phyloP scores from a whole-genome alignment of 2,888 invertebrate genomes.

The Drosophila prolongata region DNA sequence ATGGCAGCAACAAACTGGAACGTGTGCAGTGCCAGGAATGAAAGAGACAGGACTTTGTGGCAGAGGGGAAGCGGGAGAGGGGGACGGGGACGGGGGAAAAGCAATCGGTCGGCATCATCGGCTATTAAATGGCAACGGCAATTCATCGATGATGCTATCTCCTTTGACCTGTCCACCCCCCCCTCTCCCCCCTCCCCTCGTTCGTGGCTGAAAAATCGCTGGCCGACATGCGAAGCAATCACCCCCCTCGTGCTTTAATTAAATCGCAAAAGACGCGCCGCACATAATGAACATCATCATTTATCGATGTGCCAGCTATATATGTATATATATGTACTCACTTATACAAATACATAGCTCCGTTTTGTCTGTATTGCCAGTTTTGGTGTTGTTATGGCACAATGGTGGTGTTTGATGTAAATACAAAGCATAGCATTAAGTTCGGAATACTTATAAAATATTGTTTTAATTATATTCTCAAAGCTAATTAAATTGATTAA shows the following conservation, averaged over 20 bases:
- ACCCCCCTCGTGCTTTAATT: constrained; percentile 62
- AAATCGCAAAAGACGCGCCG: constrained; percentile 71
- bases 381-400: background rate
- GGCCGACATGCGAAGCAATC: constrained; percentile 47
- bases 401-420: constrained; percentile 5
- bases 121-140: constrained; percentile 57
- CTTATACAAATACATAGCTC: background rate
- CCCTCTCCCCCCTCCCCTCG: background rate
- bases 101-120: constrained; percentile 48
- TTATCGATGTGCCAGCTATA: constrained; percentile 45
- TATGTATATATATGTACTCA: constrained; percentile 7
- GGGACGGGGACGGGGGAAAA: background rate
- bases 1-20: constrained; percentile 59
- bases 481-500: constrained; percentile 1
- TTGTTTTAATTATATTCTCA: background rate
- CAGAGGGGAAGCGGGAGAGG: background rate
- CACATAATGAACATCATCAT: constrained; percentile 74
- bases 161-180: background rate
- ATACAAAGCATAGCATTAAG: background rate
- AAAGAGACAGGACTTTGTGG: constrained; percentile 8
- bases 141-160: constrained; percentile 67
- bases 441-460: background rate
- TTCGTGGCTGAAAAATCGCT: constrained; percentile 54
- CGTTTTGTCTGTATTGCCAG: background rate
- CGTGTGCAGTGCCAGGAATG: constrained; percentile 33